Percentiles rank a stretch among this genome's conserved stretches.
Evolutionary conservation across 2,888 invertebrate species (phyloP).

Genomic region (Encarsia formosa): DNA sequence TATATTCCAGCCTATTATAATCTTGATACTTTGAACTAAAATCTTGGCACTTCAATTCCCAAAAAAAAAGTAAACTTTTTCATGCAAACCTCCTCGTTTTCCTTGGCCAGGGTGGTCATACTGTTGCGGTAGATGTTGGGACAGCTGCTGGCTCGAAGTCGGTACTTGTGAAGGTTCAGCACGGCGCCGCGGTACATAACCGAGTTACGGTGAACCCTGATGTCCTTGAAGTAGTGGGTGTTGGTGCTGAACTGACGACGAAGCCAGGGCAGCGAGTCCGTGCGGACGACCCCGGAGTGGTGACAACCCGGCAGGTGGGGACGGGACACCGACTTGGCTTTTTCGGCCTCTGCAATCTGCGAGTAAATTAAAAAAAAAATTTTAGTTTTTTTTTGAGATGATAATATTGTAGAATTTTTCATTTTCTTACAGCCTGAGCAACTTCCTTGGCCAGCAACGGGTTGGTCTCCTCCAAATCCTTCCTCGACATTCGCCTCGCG

Average conservation of each 20-base stretch:
- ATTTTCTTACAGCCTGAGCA: slow-evolving; percentile 33
- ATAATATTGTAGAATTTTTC: neutral
- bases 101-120: slow-evolving; percentile 78
- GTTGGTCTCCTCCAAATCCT: slow-evolving; percentile 41
- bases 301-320: slow-evolving; percentile 36
- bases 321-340: slow-evolving; percentile 38
- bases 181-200: slow-evolving; percentile 84
- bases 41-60: too few relatives aligned
- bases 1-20: too few relatives aligned
- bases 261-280: slow-evolving; percentile 52
- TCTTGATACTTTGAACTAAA: too few relatives aligned
- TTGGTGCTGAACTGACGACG: slow-evolving; percentile 58
- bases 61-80: too few relatives aligned
- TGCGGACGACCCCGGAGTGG: slow-evolving; percentile 38
- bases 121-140: slow-evolving; percentile 87
- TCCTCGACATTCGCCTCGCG: slow-evolving; percentile 37
- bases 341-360: slow-evolving; percentile 38
- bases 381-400: neutral
- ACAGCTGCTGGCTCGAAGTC: slow-evolving; percentile 81
- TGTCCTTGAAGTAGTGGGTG: slow-evolving; percentile 69
- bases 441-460: slow-evolving; percentile 39
- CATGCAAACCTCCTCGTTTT: slow-evolving; percentile 65
- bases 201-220: slow-evolving; percentile 72
- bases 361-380: neutral
- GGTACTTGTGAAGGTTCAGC: slow-evolving; percentile 76